Base-by-base conservation (phyloP, 2,113 vertebrate species). In the Brachyistius frenatus region DNA sequence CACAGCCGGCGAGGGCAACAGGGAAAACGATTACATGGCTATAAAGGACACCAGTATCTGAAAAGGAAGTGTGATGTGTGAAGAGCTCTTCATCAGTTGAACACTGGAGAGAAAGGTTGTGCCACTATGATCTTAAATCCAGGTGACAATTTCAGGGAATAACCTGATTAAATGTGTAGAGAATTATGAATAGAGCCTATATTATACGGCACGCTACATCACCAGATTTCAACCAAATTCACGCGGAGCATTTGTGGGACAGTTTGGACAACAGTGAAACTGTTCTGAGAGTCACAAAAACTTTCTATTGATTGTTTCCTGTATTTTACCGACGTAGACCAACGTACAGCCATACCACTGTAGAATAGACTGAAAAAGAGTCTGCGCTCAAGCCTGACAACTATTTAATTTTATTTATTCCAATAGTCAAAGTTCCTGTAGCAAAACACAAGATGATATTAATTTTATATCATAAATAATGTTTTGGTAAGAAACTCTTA, bases 41-140 rank as follows among this genome's bases (percentile, higher is more conserved):
- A 30, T 94, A 36, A 93, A 86, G 60, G 92, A 90, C 66, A 82
- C 85, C 65, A 81, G 56, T 56, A 74, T 71, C 30, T 94, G 86
- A 94, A 7, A 23, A 5, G 23, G 10, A 61, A 6, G 56, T 13
- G 6, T 52, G 10, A 70, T 50, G 44, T 23, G 5, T 14, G 10
- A 71, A 30, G 36, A 31, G 35, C 30, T 64, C 14, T 70, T 66
- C 23, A 5, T 35, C 2, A 16, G 80, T 63, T 73, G 7, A 23
- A 87, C 57, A 67, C 30, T 37, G 4, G 7, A 47, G 9, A 73
- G 3, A 32, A 74, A 62, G 66, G 13, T 10, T 54, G 13, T 33
- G 7, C 37, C 5, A 44, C 2, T 68, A 7, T 52, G 35, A 52
- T 36, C n/a, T 54, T 41, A 31, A 67, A 7, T 55, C 56, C 0